Conservation (phyloP, 2,113 vertebrate species). For the Cebidichthys violaceus region DNA sequence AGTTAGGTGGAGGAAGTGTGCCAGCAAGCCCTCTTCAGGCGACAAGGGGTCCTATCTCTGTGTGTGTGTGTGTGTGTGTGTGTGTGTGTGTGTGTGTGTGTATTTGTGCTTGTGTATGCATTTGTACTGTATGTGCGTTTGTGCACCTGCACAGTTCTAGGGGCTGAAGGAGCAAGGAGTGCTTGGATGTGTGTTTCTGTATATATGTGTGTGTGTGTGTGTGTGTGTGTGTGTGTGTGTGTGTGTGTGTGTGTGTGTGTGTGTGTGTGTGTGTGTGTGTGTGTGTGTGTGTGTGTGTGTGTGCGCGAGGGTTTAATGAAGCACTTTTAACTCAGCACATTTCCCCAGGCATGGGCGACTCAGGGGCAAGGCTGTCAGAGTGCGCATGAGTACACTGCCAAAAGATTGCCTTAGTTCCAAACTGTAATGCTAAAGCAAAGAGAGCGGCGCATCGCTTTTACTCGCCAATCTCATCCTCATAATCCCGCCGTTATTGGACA, state of each 20-base stretch:
- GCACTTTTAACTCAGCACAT: conserved; percentile 67
- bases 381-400: conserved; percentile 54
- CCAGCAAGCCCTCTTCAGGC: conserved; percentile 43
- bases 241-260: no score
- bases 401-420: conserved; percentile 62
- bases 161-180: neutral
- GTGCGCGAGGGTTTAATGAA: conserved; percentile 68
- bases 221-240: no score
- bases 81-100: conserved; percentile 16
- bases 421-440: conserved; percentile 60
- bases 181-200: conserved; percentile 4
- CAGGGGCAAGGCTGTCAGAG: conserved; percentile 54
- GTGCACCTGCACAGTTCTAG: conserved; percentile 54
- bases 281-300: no score
- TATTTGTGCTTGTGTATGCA: conserved; percentile 33
- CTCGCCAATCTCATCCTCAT: conserved; percentile 50
- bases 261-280: no score
- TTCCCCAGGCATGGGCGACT: conserved; percentile 54
- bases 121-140: conserved; percentile 34
- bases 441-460: conserved; percentile 41
- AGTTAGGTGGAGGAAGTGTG: conserved; percentile 47
- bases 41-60: conserved; percentile 26
- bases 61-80: conserved; percentile 15
- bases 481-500: conserved; percentile 69
- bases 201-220: no score